These are phyloP conservation scores for Melanerpes formicivorus DNA, from an alignment of 2,113 vertebrate genomes.

Conservation along the genomic window DNA sequence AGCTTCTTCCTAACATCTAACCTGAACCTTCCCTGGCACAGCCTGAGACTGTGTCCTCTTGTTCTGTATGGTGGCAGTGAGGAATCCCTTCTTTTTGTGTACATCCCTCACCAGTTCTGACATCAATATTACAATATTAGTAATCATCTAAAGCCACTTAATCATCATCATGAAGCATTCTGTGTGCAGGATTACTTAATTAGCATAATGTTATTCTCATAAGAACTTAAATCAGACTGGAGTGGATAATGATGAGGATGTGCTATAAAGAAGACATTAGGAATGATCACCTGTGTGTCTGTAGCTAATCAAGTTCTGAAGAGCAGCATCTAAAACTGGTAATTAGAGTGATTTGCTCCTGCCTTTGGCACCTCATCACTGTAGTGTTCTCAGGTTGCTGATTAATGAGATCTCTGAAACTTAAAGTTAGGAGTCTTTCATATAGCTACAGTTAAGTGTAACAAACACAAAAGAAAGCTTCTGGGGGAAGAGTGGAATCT, in stretches of 20 bases:
- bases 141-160: background rate
- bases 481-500: background rate
- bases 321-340: slow-evolving; percentile 7
- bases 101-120: background rate
- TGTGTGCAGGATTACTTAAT: background rate
- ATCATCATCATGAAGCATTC: background rate
- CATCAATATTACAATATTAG: background rate
- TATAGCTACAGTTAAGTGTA: background rate
- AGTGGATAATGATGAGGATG: background rate
- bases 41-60: too few species aligned
- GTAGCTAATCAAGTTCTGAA: slow-evolving; percentile 32
- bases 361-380: slow-evolving; percentile 12
- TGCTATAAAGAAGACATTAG: background rate
- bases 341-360: slow-evolving; percentile 36
- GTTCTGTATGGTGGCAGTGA: background rate
- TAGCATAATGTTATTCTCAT: slow-evolving; percentile 19
- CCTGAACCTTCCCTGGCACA: too few species aligned
- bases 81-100: background rate
- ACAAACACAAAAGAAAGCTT: background rate
- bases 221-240: background rate
- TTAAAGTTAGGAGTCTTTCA: slow-evolving; percentile 16
- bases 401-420: slow-evolving; percentile 23
- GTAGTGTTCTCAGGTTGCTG: slow-evolving; percentile 18
- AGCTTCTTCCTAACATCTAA: too few species aligned
- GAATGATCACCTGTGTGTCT: slow-evolving; percentile 34